Conservation (phyloP, 1,140 invertebrate genomes). For the Teleopsis dalmanni region DNA sequence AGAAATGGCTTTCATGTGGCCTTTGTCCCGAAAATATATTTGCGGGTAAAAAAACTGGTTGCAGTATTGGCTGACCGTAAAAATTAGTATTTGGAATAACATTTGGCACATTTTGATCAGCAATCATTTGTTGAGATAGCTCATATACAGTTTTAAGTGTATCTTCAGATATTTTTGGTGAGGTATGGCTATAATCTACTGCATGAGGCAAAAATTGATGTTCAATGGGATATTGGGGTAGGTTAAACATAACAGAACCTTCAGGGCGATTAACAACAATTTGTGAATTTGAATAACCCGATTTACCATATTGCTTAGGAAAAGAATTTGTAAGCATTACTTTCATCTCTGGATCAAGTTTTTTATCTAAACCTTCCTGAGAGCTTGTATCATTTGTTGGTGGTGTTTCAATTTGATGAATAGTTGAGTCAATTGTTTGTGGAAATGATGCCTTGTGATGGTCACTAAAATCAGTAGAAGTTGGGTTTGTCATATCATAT, state of each 20-base stretch:
- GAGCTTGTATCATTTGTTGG: slow-evolving; percentile 23
- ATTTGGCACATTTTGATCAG: slow-evolving; percentile 35
- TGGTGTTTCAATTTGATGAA: slow-evolving; percentile 1
- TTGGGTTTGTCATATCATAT: slow-evolving; percentile 19
- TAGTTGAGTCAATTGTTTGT: not conserved
- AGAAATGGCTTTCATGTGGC: slow-evolving; percentile 27
- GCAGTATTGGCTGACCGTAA: slow-evolving; percentile 32
- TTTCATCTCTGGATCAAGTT: slow-evolving; percentile 33
- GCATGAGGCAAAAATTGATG: slow-evolving; percentile 5
- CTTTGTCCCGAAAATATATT: not conserved
- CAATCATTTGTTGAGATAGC: slow-evolving; percentile 42
- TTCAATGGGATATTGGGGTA: slow-evolving; percentile 18
- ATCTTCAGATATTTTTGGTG: slow-evolving; percentile 41
- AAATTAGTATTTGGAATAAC: slow-evolving; percentile 29
- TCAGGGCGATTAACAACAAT: slow-evolving; percentile 43
- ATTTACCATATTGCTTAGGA: slow-evolving; percentile 13
- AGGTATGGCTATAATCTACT: slow-evolving; percentile 20
- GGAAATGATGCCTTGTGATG: slow-evolving; percentile 6
- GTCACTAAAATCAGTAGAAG: not conserved
- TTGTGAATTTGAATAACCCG: slow-evolving; percentile 35
- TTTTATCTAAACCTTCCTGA: slow-evolving; percentile 25
- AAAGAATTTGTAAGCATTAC: slow-evolving; percentile 23
- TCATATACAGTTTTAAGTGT: slow-evolving; percentile 40
- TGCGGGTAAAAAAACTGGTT: slow-evolving; percentile 24
- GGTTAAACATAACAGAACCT: slow-evolving; percentile 37